These are phyloP conservation scores for Melanerpes aurifrons DNA, from an alignment of 2,113 vertebrate genomes.

Conservation along the genomic window DNA sequence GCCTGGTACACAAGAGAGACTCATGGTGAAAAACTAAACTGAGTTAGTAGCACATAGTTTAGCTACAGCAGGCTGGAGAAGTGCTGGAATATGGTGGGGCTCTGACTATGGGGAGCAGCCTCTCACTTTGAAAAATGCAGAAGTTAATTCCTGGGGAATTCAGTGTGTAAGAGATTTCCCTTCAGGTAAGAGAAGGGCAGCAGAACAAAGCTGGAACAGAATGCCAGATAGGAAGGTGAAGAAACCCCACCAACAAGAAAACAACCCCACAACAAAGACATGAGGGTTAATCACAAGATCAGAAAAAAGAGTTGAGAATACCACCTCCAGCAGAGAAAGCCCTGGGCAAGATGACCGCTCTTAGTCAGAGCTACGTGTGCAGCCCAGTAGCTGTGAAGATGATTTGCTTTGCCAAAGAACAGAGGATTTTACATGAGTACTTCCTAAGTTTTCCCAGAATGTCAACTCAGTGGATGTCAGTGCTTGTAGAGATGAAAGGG, in stretches of 20 bases:
- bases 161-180: neutral
- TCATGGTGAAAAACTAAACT: neutral
- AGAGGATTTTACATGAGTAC: neutral
- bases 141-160: neutral
- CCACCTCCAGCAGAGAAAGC: neutral
- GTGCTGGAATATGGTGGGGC: neutral
- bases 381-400: neutral
- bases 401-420: neutral
- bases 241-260: neutral
- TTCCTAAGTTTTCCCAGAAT: neutral
- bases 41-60: neutral
- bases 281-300: neutral
- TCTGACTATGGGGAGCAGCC: neutral
- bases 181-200: neutral
- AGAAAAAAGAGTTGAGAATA: neutral
- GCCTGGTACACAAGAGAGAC: neutral
- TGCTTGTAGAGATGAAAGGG: neutral
- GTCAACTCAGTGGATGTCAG: neutral
- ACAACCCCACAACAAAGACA: fast-evolving
- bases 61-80: neutral
- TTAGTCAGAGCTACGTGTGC: neutral
- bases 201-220: neutral
- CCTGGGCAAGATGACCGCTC: neutral
- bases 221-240: neutral
- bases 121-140: neutral